Evolutionary conservation across 2,888 invertebrate species (phyloP).

Genomic region (Thera obeliscata): DNA sequence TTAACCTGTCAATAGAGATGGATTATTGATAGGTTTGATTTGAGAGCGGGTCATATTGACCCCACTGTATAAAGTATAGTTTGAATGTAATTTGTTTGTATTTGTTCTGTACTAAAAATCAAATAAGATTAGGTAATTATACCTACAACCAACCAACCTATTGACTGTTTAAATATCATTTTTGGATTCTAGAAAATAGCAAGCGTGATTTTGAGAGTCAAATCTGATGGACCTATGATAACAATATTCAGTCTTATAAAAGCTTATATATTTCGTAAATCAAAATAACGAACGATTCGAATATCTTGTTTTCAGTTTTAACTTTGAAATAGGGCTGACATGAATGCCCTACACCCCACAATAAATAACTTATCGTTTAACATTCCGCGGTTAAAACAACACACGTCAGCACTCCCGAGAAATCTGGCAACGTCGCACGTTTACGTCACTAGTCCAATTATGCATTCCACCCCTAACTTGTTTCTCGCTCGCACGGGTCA

Average conservation of each 20-base stretch:
- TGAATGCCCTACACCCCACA: slow-evolving; percentile 9
- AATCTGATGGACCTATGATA: too few species aligned
- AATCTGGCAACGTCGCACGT: slow-evolving; percentile 39
- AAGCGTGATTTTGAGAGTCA: too few species aligned
- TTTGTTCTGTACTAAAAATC: background rate
- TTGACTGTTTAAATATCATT: too few species aligned
- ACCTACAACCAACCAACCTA: background rate
- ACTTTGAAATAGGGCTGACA: background rate
- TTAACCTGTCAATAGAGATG: slow-evolving; percentile 31
- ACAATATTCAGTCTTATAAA: too few species aligned
- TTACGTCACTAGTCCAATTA: slow-evolving; percentile 38
- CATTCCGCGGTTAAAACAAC: slow-evolving; percentile 22
- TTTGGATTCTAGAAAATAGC: too few species aligned
- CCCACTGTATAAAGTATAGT: background rate
- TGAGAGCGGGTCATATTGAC: slow-evolving; percentile 1
- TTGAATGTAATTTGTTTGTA: background rate
- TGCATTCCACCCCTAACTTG: slow-evolving; percentile 35
- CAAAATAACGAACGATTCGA: background rate
- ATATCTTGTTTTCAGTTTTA: background rate
- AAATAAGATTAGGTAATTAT: background rate
- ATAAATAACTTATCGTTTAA: slow-evolving; percentile 23
- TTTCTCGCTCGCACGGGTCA: slow-evolving; percentile 31
- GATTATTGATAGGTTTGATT: slow-evolving; percentile 18
- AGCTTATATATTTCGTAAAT: too few species aligned
- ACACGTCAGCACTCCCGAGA: slow-evolving; percentile 23